These are phyloP conservation scores for Nymphalis io DNA, from an alignment of 1,140 invertebrate species.

Conservation along the genomic window DNA sequence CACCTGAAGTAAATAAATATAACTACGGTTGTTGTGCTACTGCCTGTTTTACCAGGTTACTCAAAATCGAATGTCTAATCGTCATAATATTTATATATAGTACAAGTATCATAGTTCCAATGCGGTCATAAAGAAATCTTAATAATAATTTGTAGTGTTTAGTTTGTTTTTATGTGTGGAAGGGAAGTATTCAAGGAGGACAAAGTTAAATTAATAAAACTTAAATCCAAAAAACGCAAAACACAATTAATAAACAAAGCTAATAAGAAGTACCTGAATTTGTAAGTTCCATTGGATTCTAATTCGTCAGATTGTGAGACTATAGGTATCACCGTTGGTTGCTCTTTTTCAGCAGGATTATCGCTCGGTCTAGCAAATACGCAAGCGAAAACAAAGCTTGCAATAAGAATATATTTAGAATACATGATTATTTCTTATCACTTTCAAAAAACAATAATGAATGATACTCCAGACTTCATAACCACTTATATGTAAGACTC, in stretches of 20 bases:
- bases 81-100: too few species aligned
- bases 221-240: too few species aligned
- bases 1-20: not conserved
- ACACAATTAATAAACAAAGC: not conserved
- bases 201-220: too few species aligned
- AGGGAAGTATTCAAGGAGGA: too few species aligned
- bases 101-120: too few species aligned
- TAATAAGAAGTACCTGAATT: conserved; percentile 66
- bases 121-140: too few species aligned
- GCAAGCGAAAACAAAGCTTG: conserved; percentile 37
- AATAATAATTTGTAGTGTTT: too few species aligned
- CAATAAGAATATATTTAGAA: conserved; percentile 53
- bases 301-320: conserved; percentile 78
- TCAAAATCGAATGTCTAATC: too few species aligned
- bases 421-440: conserved; percentile 59
- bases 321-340: conserved; percentile 77
- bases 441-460: conserved; percentile 64
- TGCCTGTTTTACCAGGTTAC: too few species aligned
- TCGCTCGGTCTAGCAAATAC: conserved; percentile 47
- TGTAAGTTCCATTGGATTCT: conserved; percentile 81
- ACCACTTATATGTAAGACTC: conserved; percentile 79
- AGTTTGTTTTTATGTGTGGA: too few species aligned
- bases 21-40: too few species aligned
- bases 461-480: conserved; percentile 71
- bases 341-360: conserved; percentile 59